Evolutionary conservation across 2,888 invertebrate genomes (phyloP).

Genomic region (Apotomis betuletana): DNA sequence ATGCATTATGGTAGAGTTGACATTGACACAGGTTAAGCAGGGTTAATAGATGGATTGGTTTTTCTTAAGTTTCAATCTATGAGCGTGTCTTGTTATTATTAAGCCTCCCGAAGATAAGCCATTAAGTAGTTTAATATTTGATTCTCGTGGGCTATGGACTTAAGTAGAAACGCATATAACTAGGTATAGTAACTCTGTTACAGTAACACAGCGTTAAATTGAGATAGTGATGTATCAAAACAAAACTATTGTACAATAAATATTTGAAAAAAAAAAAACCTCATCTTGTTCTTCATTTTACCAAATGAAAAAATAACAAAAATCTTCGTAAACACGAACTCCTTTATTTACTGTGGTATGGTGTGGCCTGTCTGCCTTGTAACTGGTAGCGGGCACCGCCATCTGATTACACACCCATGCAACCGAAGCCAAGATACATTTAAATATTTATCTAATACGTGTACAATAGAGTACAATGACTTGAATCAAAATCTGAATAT

Average conservation of each 20-base stretch:
- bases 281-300: not conserved
- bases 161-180: too few species aligned
- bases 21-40: not conserved
- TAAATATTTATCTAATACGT: conserved; percentile 35
- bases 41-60: not conserved
- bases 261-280: too few species aligned
- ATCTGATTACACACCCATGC: conserved; percentile 40
- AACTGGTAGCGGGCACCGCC: conserved; percentile 10
- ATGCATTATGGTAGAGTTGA: not conserved
- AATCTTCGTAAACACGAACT: conserved; percentile 12
- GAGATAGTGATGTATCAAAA: too few species aligned
- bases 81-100: too few species aligned
- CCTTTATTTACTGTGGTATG: conserved; percentile 11
- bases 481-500: not conserved
- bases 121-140: too few species aligned
- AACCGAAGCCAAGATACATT: conserved; percentile 23
- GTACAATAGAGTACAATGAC: not conserved
- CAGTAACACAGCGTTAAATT: too few species aligned
- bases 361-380: conserved; percentile 16
- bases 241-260: too few species aligned
- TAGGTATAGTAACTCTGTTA: too few species aligned
- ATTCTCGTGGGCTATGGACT: too few species aligned
- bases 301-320: not conserved
- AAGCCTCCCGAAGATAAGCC: too few species aligned
- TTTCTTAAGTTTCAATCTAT: not conserved